Base-by-base conservation (phyloP, 2,888 invertebrate species). In the Physocephala rufipes region DNA sequence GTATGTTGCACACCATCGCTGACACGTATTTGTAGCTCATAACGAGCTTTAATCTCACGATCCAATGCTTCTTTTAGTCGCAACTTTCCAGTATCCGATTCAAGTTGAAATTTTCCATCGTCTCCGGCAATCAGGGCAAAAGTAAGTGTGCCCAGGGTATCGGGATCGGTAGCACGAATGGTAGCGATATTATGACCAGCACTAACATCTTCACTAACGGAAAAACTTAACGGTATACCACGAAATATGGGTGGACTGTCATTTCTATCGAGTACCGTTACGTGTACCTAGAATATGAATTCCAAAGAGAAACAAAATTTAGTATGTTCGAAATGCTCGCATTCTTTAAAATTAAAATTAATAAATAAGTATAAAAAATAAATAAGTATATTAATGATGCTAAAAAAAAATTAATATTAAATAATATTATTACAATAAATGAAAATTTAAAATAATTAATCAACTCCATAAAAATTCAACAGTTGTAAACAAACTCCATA, bases 171-270 rank as follows among this genome's bases (percentile, higher is more conserved):
- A 16, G 96, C 96, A 66, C 88, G 89, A 68, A 96, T 89, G 13
- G 90, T 90, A 13, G 93, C 92, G 73, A 96, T 91, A 49, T 90
- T 87, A 80, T 94, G 92, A 9, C 95, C 95, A 1, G 93, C 91
- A 49, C 93, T 91, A 73, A 95, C 88, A 84, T 96, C 95, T 84
- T 96, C 96, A 1, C 95, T 95, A 1, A 95, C 92, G 70, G 90
- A 88, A 84, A 91, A 93, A 65, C 90, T 89, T 78, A 92, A 87
- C 19, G 92, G 92, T 47, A 91, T 90, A 75, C 92, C 90, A 78
- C 90, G 90, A 88, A 95, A 95, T 69, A 91, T 90, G 3, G 97
- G 97, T n/a, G 96, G 95, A 81, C 95, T 95, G 88, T 97, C 97
- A 86, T 97, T 97, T 87, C 93, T 93, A 87, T 97, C 97, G 84